Conservation (phyloP, 2,888 invertebrate genomes). For the Amphipyra tragopoginis region DNA sequence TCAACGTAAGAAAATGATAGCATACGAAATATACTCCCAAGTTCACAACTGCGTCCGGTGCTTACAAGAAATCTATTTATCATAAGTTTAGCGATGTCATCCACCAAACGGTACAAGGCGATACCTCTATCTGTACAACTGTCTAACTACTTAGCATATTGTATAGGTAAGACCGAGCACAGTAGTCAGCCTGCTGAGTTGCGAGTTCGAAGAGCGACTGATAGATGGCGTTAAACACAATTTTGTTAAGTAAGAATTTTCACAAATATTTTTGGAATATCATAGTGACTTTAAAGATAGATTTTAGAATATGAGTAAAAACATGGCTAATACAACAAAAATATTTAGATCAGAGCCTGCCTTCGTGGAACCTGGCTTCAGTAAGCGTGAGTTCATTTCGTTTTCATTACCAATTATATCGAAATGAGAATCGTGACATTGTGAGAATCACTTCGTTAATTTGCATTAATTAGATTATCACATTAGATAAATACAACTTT, state of each 20-base stretch:
- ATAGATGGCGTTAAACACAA: slow-evolving; percentile 62
- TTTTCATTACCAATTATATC: no score
- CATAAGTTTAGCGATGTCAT: slow-evolving; percentile 23
- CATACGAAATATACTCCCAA: not conserved
- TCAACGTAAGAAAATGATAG: not conserved
- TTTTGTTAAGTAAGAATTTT: not conserved
- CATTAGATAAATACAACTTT: no score
- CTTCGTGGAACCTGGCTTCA: no score
- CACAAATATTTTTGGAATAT: not conserved
- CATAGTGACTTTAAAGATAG: no score
- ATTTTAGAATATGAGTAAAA: no score
- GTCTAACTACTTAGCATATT: slow-evolving; percentile 68
- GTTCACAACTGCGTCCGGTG: not conserved
- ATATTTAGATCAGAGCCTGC: no score
- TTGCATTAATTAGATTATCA: no score
- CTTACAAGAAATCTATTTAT: slow-evolving; percentile 25
- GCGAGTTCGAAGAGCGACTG: slow-evolving; percentile 43
- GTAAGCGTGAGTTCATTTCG: no score
- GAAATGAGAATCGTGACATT: no score
- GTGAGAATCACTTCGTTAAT: no score
- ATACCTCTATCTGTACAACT: slow-evolving; percentile 76
- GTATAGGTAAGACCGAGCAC: slow-evolving; percentile 30
- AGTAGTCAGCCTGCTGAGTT: slow-evolving; percentile 42
- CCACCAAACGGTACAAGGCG: slow-evolving; percentile 58
- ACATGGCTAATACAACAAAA: no score